A percentile compares a stretch with the other conserved stretches of the same genome.
Conservation (phyloP, 2,113 vertebrate species). For the Turdus rufiventris region DNA sequence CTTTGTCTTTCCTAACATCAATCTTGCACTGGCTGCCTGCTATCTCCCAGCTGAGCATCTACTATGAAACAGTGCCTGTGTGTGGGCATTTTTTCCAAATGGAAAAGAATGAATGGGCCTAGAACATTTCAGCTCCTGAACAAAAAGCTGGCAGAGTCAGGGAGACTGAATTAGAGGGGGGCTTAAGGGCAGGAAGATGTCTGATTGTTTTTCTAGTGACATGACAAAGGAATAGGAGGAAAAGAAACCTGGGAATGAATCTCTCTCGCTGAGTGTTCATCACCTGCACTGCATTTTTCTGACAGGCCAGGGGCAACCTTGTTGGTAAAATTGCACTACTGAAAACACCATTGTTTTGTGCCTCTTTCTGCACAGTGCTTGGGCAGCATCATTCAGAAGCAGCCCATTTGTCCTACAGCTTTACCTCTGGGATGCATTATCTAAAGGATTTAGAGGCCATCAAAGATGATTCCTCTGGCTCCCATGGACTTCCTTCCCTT, state of each 20-base stretch:
- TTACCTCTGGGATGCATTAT: not conserved
- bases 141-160: not conserved
- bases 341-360: not conserved
- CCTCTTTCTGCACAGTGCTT: not conserved
- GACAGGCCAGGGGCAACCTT: not conserved
- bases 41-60: not conserved
- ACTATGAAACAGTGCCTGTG: not conserved
- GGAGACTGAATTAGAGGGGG: not conserved
- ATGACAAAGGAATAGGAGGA: not conserved
- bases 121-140: not conserved
- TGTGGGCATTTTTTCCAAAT: not conserved
- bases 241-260: not conserved
- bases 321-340: not conserved
- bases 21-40: not conserved
- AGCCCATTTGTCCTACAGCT: not conserved
- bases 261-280: not conserved
- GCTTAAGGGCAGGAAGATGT: not conserved
- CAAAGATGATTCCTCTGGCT: not conserved
- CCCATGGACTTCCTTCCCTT: not conserved
- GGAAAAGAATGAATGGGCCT: not conserved
- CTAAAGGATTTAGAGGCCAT: not conserved
- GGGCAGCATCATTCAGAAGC: not conserved
- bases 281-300: not conserved
- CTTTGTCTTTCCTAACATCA: not conserved
- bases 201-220: not conserved